Evolutionary conservation across 2,888 invertebrate species (phyloP), one percentile per base, ranked within the genome.

Genomic region (Troilus luridus): DNA sequence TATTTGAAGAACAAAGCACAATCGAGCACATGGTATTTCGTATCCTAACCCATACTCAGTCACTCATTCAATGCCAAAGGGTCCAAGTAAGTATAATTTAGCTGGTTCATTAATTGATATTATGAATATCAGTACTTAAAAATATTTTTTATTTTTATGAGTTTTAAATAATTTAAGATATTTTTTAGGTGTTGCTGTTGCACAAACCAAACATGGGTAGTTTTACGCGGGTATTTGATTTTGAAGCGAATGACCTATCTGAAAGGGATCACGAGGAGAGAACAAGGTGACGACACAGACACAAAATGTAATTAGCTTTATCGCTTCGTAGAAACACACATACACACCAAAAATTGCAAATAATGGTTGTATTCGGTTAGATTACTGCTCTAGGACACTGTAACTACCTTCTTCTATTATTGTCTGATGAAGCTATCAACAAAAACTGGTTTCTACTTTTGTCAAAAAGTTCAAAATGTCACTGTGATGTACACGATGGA

Each of bases 1-100:
- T 99, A 93, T 99, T 98, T 94, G 98, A 98, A 94, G 98, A 99
- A 94, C 98, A 99, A 94, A 98, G 98, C 94, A 98, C 98, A 93
- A 97, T 99, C 93, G 98, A 98, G 94, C 98, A 98, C 94, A 97
- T 98, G 96, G 98, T 99, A 92, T 96, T 98, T 93, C 96, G 98
- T 95, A 98, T 99, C 95, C 95, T 99, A 94, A 97, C 98, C 91
- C 98, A 98, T 94, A 98, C 98, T 93, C 98, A 98, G 95, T 98
- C 98, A 93, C 95, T 99, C 93, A 98, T 99, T 93, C 97, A 98
- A 94, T 98, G 98, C 95, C 98, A 98, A 94, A 96, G 98, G 93
- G 98, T 98, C 93, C 98, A 99, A 96, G 98, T 98, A 94, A 94
- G 90, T 89, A n/a, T 17, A 90, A 60, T 24, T 67, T 41, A 24